Evolutionary conservation across 2,888 invertebrate genomes (phyloP).

Genomic region (Eilema caniola): DNA sequence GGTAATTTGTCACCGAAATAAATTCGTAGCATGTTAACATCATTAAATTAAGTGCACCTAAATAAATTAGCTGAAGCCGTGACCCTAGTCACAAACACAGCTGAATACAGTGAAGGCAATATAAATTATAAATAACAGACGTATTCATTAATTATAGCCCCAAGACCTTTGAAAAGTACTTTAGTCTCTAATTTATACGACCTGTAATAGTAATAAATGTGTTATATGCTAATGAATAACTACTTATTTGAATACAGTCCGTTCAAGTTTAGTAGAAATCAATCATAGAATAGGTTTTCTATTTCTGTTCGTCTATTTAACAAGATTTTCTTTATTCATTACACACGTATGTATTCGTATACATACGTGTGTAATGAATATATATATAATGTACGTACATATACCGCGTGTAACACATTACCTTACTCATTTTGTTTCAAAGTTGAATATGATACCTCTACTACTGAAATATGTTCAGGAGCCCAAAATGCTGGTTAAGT

Average conservation of each 20-base stretch:
- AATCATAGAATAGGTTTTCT: not conserved
- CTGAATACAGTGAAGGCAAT: not conserved
- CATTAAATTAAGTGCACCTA: not conserved
- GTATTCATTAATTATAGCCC: conserved; percentile 3
- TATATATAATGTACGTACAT: too few species aligned
- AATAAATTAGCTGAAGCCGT: not conserved
- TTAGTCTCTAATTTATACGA: conserved; percentile 1
- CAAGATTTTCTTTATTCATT: too few species aligned
- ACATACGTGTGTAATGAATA: too few species aligned
- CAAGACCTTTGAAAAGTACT: conserved; percentile 10
- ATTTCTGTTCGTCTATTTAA: not conserved
- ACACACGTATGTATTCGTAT: too few species aligned
- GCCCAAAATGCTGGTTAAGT: too few species aligned
- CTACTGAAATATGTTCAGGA: too few species aligned
- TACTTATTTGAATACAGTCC: not conserved
- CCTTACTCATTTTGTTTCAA: too few species aligned
- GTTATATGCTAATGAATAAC: conserved; percentile 9
- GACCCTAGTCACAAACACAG: not conserved
- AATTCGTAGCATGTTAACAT: not conserved
- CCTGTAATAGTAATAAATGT: not conserved
- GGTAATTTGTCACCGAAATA: not conserved
- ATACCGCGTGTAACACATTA: too few species aligned
- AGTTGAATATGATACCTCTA: too few species aligned
- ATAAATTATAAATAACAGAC: not conserved
- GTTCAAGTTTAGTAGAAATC: not conserved